Evolutionary conservation across 2,888 invertebrate species (phyloP).

Genomic region (Platycheirus albimanus): DNA sequence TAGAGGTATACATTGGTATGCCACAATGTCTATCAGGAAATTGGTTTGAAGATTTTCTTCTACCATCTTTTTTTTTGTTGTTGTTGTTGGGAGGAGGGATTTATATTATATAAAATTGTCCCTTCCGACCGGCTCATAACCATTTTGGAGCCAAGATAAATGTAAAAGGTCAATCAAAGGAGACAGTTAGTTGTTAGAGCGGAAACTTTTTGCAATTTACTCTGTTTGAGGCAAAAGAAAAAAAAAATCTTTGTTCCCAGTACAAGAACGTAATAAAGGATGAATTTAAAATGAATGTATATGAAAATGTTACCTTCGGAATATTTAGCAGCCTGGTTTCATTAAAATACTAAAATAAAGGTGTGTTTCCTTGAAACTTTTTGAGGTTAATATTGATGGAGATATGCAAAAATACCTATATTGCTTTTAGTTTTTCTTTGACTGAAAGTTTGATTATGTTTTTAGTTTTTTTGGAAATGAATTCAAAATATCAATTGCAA

Average conservation of each 20-base stretch:
- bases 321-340: too few species aligned
- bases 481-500: too few species aligned
- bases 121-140: conserved; percentile 48
- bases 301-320: too few species aligned
- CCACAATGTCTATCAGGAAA: conserved; percentile 37
- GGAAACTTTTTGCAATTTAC: conserved; percentile 32
- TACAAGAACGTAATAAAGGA: neutral
- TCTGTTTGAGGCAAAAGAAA: neutral
- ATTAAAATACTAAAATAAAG: too few species aligned
- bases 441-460: too few species aligned
- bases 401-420: too few species aligned
- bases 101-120: conserved; percentile 16
- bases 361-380: too few species aligned
- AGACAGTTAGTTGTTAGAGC: neutral
- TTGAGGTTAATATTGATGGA: too few species aligned
- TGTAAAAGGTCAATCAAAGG: conserved; percentile 20
- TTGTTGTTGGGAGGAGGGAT: conserved; percentile 13
- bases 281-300: conserved; percentile 19
- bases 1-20: conserved; percentile 9
- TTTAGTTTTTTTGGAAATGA: too few species aligned
- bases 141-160: conserved; percentile 30
- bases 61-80: neutral
- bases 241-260: too few species aligned
- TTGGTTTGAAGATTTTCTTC: conserved; percentile 9
- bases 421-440: too few species aligned